phyloP scores from a whole-genome alignment of 2,888 invertebrate species.

The Dichetophora obliterata region DNA sequence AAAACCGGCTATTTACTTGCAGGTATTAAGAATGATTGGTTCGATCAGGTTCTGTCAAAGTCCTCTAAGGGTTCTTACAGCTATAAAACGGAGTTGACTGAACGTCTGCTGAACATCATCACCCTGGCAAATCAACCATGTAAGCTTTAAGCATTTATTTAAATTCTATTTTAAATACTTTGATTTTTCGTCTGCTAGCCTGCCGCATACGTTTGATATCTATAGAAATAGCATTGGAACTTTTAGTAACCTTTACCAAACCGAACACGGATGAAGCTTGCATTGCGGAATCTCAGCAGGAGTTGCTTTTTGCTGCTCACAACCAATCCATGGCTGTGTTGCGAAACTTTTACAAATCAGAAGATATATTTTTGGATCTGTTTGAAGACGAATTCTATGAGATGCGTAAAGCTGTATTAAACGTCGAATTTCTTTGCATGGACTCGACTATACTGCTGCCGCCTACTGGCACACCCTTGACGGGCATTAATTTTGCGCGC shows the following conservation, averaged over 20 bases:
- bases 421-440: conserved; percentile 96
- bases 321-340: conserved; percentile 87
- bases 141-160: conserved; percentile 68
- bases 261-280: conserved; percentile 59
- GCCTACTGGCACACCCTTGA: conserved; percentile 95
- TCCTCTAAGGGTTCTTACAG: conserved; percentile 74
- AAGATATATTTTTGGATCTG: conserved; percentile 98
- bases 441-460: conserved; percentile 95
- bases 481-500: conserved; percentile 94
- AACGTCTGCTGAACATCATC: conserved; percentile 86
- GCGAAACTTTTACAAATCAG: conserved; percentile 94
- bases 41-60: conserved; percentile 81
- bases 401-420: conserved; percentile 86
- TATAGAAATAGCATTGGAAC: conserved; percentile 86
- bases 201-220: conserved; percentile 93
- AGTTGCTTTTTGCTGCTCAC: conserved; percentile 77
- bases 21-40: conserved; percentile 87
- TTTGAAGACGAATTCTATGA: conserved; percentile 98
- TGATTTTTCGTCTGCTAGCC: conserved; percentile 70
- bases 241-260: conserved; percentile 79
- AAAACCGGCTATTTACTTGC: conserved; percentile 44
- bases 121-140: conserved; percentile 88
- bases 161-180: background rate
- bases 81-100: conserved; percentile 86
- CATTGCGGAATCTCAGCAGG: conserved; percentile 71